phyloP scores from a whole-genome alignment of 1,140 invertebrate genomes.

The Periplaneta americana region DNA sequence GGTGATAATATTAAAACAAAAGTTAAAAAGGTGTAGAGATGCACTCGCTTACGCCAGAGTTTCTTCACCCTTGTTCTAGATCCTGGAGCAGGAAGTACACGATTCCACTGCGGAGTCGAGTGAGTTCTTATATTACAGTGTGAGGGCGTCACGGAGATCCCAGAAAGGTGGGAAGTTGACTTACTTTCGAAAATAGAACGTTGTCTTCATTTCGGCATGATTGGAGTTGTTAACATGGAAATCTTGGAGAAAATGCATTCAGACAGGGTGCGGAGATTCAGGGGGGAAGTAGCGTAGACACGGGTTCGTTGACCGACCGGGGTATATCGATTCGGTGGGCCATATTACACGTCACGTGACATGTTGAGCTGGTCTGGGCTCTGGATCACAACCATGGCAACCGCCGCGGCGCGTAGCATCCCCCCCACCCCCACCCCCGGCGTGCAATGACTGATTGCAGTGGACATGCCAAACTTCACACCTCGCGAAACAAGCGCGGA shows the following conservation, averaged over 20 bases:
- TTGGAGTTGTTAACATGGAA: background rate
- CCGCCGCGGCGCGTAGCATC: background rate
- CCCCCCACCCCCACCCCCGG: background rate
- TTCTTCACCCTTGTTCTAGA: no score
- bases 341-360: background rate
- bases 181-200: background rate
- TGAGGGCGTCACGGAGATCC: no score
- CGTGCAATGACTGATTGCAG: background rate
- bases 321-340: background rate
- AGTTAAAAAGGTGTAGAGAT: no score
- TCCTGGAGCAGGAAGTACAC: no score
- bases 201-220: background rate
- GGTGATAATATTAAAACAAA: no score
- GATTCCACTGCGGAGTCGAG: no score
- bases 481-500: no score
- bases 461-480: background rate
- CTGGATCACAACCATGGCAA: background rate
- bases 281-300: background rate
- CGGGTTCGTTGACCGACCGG: background rate
- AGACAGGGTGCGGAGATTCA: no score
- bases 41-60: no score
- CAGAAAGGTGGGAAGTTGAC: background rate
- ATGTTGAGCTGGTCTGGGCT: background rate
- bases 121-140: no score
- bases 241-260: background rate